Conservation (phyloP, 2,888 invertebrate species). For the Rotaria sp. region DNA sequence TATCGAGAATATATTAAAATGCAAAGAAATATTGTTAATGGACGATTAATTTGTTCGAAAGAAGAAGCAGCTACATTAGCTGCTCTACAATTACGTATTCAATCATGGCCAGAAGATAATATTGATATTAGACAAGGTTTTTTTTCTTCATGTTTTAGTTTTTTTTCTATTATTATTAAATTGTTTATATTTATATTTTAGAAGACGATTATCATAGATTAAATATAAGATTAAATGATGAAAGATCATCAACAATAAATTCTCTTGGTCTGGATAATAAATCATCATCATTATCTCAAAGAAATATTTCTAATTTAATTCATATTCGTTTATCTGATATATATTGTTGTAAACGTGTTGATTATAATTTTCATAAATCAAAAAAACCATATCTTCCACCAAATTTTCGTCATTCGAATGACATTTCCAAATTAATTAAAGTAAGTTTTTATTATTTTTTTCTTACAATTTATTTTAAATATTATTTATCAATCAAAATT, state of each 20-base stretch:
- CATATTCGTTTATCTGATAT: conserved; percentile 17
- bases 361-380: conserved; percentile 45
- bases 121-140: too few species aligned
- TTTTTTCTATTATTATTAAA: too few species aligned
- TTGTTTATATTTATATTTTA: too few species aligned
- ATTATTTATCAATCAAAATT: too few species aligned
- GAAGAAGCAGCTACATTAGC: conserved; percentile 64
- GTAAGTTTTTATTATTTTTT: too few species aligned
- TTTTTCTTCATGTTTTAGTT: too few species aligned
- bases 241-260: too few species aligned
- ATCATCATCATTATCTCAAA: too few species aligned
- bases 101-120: conserved; percentile 14
- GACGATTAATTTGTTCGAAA: conserved; percentile 62
- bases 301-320: too few species aligned
- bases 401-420: conserved; percentile 60
- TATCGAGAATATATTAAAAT: conserved; percentile 55
- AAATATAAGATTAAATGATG: not conserved
- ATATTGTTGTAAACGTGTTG: conserved; percentile 41
- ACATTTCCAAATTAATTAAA: conserved; percentile 62
- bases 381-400: conserved; percentile 59
- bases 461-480: too few species aligned
- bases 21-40: conserved; percentile 61
- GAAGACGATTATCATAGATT: conserved; percentile 15
- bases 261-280: too few species aligned
- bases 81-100: conserved; percentile 60